Base-by-base conservation (phyloP, 1,140 invertebrate species). In the Lutraria rhynchaena region DNA sequence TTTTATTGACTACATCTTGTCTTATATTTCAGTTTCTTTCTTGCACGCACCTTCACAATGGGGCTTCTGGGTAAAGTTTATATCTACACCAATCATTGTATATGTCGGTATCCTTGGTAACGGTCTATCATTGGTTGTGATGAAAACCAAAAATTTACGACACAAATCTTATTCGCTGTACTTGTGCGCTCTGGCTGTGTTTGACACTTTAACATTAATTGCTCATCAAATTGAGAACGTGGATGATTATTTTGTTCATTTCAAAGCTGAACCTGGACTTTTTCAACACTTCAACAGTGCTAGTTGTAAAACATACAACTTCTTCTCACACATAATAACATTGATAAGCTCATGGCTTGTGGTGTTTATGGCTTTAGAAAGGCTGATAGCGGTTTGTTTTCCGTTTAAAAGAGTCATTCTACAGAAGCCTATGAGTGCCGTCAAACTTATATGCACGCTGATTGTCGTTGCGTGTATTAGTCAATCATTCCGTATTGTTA, bases 341-440 rank as follows among this genome's bases (percentile, higher is more conserved):
- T 70, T 90, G 24, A 89, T 90, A 86, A 86, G 86, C 5, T 87
- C 87, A 13, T 90, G 89, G 89, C 77, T 89, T 4, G 86, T 90
- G 17, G 87, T 89, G 13, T 82, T 75, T 41, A 88, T 90, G 87
- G 86, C 89, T 1, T n/a, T 88, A 13, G 89, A 90, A 60, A 82
- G 89, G 49, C 46, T 89, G 17, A 78, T 89, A 24, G 89, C 87
- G 11, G 86, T 90, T 2, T 84, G 75, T 78, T 83, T 87, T 49
- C 89, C 89, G 15, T 87, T 90, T 67, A 82, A 84, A 70, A 85
- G 83, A 51, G 63, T 81, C 67, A 60, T 70, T 19, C 77, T 87
- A 76, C 86, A 84, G 63, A 83, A 75, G 9, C 82, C 85, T 67
- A 63, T 69, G 11, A 84, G 85, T 9, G 87, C 87, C 17, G 49